phyloP scores from a whole-genome alignment of 2,888 invertebrate genomes.

The Margaritifera margaritifera region DNA sequence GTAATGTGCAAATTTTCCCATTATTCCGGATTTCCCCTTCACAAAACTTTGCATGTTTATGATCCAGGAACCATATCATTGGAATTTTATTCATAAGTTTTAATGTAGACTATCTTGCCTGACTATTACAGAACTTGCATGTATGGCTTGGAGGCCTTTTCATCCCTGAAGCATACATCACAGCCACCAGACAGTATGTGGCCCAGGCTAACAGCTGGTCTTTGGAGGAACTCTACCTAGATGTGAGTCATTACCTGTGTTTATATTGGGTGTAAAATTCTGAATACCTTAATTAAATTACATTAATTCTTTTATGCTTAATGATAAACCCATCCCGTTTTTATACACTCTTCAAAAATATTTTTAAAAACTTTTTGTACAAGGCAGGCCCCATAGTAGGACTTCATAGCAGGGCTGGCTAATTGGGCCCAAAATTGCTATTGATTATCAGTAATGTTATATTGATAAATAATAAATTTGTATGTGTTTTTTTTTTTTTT shows the following conservation, averaged over 20 bases:
- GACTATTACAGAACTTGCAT: conserved; percentile 82
- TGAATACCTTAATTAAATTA: neutral
- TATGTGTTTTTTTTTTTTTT: no score
- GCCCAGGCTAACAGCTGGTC: conserved; percentile 87
- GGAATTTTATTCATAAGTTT: neutral
- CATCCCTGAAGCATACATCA: conserved; percentile 99
- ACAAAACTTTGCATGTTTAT: no score
- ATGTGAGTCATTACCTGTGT: conserved; percentile 75
- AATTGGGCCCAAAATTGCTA: no score
- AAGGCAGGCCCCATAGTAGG: no score
- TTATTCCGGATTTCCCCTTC: no score
- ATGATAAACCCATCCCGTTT: neutral
- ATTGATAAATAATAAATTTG: no score
- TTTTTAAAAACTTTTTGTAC: no score
- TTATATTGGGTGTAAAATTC: neutral
- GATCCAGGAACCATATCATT: no score
- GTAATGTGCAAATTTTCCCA: no score
- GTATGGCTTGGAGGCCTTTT: conserved; percentile 98
- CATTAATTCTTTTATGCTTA: neutral
- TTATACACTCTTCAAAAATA: neutral
- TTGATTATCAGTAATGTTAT: no score
- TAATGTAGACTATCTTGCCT: neutral
- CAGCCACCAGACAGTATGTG: conserved; percentile 98
- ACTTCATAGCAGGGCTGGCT: no score
- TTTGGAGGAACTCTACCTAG: conserved; percentile 92